These are phyloP conservation scores for Coboldia fuscipes DNA, from an alignment of 1,140 invertebrate species.

Conservation along the genomic window DNA sequence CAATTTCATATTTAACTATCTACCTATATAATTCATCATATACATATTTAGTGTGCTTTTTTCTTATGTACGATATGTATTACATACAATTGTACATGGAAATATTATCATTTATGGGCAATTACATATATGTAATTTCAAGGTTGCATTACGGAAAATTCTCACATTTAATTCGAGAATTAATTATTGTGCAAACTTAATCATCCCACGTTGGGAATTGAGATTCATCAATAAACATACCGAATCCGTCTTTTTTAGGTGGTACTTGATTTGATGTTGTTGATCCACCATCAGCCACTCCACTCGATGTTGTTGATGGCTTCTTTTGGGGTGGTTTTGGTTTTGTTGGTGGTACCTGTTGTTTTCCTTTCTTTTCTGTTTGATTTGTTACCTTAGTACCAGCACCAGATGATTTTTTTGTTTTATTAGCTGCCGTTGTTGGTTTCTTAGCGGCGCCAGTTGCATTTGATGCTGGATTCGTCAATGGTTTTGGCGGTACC, in stretches of 20 bases:
- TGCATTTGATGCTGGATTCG: neutral
- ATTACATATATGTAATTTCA: too few relatives aligned
- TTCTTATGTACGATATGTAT: too few relatives aligned
- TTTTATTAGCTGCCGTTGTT: neutral
- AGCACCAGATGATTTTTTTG: neutral
- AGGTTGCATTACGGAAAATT: too few relatives aligned
- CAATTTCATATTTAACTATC: too few relatives aligned
- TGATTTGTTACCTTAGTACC: neutral
- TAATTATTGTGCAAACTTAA: slow-evolving; percentile 7
- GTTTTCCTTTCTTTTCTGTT: neutral
- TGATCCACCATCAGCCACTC: too few relatives aligned
- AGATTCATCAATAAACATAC: slow-evolving; percentile 20
- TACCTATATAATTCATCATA: too few relatives aligned
- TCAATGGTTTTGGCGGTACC: neutral
- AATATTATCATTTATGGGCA: too few relatives aligned
- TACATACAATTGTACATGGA: too few relatives aligned
- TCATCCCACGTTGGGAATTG: slow-evolving; percentile 21
- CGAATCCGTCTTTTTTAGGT: slow-evolving; percentile 9
- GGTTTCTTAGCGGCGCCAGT: slow-evolving; percentile 3
- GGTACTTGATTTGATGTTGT: too few relatives aligned
- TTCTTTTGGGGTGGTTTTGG: neutral
- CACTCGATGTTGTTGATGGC: neutral
- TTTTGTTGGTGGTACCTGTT: neutral
- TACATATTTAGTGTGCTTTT: too few relatives aligned
- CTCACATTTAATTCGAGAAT: too few relatives aligned